Evolutionary conservation across 2,888 invertebrate species (phyloP), one percentile per base, ranked within the genome.

Genomic region (Apamea monoglypha): DNA sequence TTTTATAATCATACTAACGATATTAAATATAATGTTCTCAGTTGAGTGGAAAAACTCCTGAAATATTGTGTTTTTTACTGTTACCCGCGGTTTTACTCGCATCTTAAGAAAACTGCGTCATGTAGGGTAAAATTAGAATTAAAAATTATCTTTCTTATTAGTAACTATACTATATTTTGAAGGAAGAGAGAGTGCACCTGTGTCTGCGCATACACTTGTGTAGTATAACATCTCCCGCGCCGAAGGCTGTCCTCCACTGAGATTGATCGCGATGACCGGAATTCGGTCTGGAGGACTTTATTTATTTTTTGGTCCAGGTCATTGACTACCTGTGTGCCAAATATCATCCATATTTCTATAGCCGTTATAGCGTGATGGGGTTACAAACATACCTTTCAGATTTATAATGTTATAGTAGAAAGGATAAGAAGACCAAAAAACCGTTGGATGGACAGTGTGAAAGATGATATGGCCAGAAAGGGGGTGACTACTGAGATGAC

Each of bases 1-100:
- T 80, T 80, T 64, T 80, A 64, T 80, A 85, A 82, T 85, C 69
- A 80, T 29, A 70, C 5, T 74, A 66, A 74, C 16, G 40, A 73
- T 59, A 53, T 69, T 29, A 59, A 63, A 85, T 68, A 53, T 32
- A 36, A 70, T 40, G 32, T 44, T 73, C 14, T n/a, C 21, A 63
- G 12, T 40, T 47, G 18, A 71, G 21, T 63, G 29, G 79, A 61
- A 76, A 79, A 8, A 18, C n/a, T 83, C 12, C 36, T 12, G 14
- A 61, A 44, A 53, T 66, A 53, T 32, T 18, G 5, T n/a, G 10
- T 66, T 47, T 7, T 8, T 7, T 8, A 12, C 18, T 12, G 16
- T 32, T 25, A 7, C 2, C 6, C 18, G 18, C 8, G n/a, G 18
- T 12, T 29, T 21, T 12, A 21, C 16, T n/a, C 29, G 68, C 12